phyloP scores from a whole-genome alignment of 2,797 vertebrate genomes.

The Arrhamphus sclerolepis region DNA sequence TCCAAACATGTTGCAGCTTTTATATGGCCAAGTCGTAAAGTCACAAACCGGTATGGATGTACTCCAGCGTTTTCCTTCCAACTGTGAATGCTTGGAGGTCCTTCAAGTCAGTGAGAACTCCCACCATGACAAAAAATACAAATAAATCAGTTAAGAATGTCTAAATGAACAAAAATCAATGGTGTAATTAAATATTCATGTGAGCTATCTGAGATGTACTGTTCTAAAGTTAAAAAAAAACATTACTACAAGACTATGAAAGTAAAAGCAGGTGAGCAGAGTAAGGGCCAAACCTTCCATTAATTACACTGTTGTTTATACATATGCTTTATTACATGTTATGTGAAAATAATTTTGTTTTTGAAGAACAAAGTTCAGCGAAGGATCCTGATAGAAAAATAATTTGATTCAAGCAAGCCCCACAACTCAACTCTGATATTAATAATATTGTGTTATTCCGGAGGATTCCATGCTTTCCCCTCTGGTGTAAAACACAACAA shows the following conservation, averaged over 20 bases:
- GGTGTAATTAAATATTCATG: no score
- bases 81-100: neutral
- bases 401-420: no score
- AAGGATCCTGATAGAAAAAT: no score
- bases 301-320: neutral
- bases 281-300: neutral
- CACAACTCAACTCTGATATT: no score
- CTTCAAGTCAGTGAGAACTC: no score
- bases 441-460: no score
- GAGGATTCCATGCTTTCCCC: constrained; percentile 4
- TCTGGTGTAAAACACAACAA: constrained; percentile 7
- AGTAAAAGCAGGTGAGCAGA: neutral
- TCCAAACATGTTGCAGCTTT: neutral
- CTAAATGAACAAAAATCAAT: neutral
- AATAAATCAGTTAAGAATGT: neutral
- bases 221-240: no score
- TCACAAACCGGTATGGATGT: neutral
- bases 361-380: no score
- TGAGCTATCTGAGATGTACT: no score
- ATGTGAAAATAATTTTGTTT: no score
- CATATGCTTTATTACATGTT: no score
- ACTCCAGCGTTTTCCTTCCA: neutral
- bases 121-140: neutral
- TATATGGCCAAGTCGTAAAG: neutral
- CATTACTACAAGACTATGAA: neutral